Base-by-base conservation (phyloP, 2,888 invertebrate genomes). In the Hylaea fasciaria region DNA sequence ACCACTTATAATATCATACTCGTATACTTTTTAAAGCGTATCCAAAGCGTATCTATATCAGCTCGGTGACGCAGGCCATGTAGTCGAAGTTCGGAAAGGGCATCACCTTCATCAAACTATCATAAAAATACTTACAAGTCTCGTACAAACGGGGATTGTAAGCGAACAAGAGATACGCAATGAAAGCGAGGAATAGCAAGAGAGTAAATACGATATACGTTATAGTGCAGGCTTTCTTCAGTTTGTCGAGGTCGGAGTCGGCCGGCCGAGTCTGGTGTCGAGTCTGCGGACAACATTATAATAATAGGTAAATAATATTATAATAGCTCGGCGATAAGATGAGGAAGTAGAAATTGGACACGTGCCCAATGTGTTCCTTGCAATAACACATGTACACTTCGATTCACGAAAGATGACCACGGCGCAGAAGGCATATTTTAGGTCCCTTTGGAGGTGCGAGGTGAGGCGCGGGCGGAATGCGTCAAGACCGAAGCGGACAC, bases 181-280 rank as follows among this genome's bases (percentile, higher is more conserved):
- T 12, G 35, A 62, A 62, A 52, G 52, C 48, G 22, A 52, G 11
- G 9, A 60, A 32, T 2, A 54, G 22, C 43, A 57, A 52, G 39
- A 56, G 45, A 45, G n/a, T 8, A 12, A 52, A 39, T 32, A 28
- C 10, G 11, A 62, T 44, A 62, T 62, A 62, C 61, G 56, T 62
- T 16, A 62, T 56, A 40, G 48, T 48, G 61, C 22, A 17, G 32
- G 56, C 32, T 22, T 39, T 14, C 52, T 57, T 62, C 39, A 59
- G 45, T 4, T 52, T 35, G 11, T 62, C 55, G 46, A 51, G 12
- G 43, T 44, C 48, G n/a, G 40, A 1, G 17, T 52, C 61, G 7
- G 56, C 28, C 0, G 47, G 46, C 28, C 51, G 50, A 0, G 48
- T 13, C 12, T 41, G 22, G 0, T 43, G 50, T 4, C 46, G 22